Evolutionary conservation across 2,113 vertebrate genomes (phyloP).

Genomic region (Scytalopus superciliaris): DNA sequence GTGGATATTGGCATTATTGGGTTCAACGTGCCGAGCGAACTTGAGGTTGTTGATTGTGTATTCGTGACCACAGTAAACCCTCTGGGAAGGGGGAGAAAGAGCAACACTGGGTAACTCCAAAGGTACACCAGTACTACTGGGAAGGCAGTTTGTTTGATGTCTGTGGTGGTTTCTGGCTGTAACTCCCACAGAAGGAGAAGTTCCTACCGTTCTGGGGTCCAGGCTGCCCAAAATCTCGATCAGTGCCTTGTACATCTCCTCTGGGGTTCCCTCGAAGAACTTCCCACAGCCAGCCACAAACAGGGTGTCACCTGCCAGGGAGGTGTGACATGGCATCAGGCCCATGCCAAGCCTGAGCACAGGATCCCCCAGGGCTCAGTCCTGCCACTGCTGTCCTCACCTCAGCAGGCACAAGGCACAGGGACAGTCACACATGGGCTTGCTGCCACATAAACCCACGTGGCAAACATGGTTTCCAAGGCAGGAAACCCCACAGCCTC

Average conservation of each 20-base stretch:
- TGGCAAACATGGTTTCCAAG: rapidly evolving
- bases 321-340: background rate
- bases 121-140: background rate
- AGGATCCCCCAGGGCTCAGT: background rate
- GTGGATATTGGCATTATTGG: slow-evolving; percentile 78
- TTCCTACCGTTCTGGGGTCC: slow-evolving; percentile 86
- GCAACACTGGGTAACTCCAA: background rate
- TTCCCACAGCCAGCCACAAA: slow-evolving; percentile 96
- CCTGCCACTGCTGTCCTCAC: background rate
- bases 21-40: slow-evolving; percentile 94
- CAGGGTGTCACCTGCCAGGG: slow-evolving; percentile 87
- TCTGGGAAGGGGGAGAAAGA: slow-evolving; percentile 68
- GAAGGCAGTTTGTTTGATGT: background rate
- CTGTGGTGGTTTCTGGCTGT: background rate
- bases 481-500: background rate
- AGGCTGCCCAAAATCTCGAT: slow-evolving; percentile 87
- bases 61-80: slow-evolving; percentile 94
- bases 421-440: background rate
- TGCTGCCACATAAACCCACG: rapidly evolving
- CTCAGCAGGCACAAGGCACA: background rate
- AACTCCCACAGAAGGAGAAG: background rate
- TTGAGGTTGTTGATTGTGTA: slow-evolving; percentile 98
- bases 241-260: slow-evolving; percentile 94
- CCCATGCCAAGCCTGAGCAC: background rate
- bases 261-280: slow-evolving; percentile 95